These are phyloP conservation scores for Schizopygopsis malacanthus DNA, from an alignment of 2,797 vertebrate genomes.

Conservation along the genomic window DNA sequence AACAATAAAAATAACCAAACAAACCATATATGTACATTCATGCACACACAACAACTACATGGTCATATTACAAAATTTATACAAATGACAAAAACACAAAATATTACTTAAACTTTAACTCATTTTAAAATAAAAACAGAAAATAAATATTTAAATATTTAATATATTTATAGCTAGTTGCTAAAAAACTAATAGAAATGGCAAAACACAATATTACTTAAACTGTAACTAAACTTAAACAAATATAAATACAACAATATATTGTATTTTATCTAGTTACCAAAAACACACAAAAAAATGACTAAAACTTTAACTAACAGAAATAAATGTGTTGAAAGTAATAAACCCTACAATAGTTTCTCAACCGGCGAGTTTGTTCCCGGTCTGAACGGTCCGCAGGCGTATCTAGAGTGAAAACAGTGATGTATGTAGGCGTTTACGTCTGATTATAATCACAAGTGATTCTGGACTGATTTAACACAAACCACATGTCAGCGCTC, in stretches of 20 bases:
- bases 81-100: too few species aligned
- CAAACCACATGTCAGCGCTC: slow-evolving; percentile 12
- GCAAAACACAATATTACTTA: too few species aligned
- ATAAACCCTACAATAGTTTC: not conserved
- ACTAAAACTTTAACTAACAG: not conserved
- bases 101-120: too few species aligned
- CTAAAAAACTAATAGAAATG: too few species aligned
- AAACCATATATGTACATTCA: too few species aligned
- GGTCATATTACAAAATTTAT: too few species aligned
- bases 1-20: too few species aligned
- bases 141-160: too few species aligned
- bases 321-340: not conserved
- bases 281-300: too few species aligned
- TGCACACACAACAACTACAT: not conserved
- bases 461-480: not conserved
- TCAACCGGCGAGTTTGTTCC: not conserved
- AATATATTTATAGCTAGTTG: too few species aligned
- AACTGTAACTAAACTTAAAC: too few species aligned
- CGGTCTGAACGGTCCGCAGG: not conserved
- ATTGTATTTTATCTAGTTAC: not conserved
- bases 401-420: not conserved
- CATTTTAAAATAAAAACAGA: not conserved
- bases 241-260: not conserved
- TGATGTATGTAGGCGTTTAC: not conserved
- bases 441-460: not conserved